These are phyloP conservation scores for Drosophila hawaiiensis DNA, from an alignment of 2,888 invertebrate species.

Conservation along the genomic window DNA sequence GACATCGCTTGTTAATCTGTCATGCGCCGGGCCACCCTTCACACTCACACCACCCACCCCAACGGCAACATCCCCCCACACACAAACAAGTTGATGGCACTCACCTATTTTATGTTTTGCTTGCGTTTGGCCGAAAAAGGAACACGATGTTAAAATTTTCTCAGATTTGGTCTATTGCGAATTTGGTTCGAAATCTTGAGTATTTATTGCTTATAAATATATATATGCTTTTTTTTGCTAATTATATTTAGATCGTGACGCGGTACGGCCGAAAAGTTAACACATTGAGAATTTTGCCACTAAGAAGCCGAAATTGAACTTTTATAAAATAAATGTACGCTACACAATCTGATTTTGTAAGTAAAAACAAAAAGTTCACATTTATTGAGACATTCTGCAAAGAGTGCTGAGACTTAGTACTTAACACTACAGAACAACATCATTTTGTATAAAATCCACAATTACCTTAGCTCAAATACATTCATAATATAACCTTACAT, in stretches of 20 bases:
- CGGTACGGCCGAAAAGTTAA: conserved; percentile 70
- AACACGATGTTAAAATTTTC: conserved; percentile 40
- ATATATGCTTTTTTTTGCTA: conserved; percentile 29
- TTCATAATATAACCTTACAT: neutral
- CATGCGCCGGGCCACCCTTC: conserved; percentile 35
- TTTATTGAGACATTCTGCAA: conserved; percentile 34
- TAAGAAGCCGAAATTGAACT: conserved; percentile 72
- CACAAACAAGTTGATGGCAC: conserved; percentile 30
- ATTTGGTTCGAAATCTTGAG: conserved; percentile 28
- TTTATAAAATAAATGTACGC: conserved; percentile 74
- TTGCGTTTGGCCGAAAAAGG: conserved; percentile 42
- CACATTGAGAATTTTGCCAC: conserved; percentile 76
- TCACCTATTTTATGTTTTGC: conserved; percentile 53
- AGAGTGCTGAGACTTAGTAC: conserved; percentile 27
- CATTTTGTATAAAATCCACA: neutral
- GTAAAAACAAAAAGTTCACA: conserved; percentile 55
- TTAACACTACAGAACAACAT: too few relatives aligned
- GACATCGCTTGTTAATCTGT: conserved; percentile 59
- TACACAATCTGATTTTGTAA: conserved; percentile 74
- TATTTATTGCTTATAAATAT: conserved; percentile 8
- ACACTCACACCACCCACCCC: neutral
- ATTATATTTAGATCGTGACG: conserved; percentile 63
- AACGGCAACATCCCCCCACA: neutral
- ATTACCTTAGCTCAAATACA: neutral
- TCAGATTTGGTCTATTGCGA: conserved; percentile 48